A percentile compares a stretch with the other conserved stretches of the same genome.
These are phyloP conservation scores for Xiphias gladius DNA, from an alignment of 2,113 vertebrate genomes.

Conservation along the genomic window DNA sequence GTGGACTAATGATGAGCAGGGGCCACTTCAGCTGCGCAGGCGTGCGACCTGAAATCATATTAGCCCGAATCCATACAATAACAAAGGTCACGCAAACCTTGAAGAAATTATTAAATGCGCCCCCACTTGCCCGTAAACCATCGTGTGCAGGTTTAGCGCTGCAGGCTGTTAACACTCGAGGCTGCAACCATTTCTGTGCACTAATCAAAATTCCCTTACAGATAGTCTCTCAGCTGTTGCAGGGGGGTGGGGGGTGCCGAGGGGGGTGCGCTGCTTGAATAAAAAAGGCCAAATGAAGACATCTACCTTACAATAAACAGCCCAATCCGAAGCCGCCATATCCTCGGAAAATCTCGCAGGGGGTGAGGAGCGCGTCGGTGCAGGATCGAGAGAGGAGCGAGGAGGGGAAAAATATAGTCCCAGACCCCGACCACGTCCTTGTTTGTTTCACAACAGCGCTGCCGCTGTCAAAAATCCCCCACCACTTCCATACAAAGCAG, in stretches of 20 bases:
- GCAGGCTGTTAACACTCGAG: background rate
- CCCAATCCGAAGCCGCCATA: slow-evolving; percentile 67
- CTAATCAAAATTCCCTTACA: slow-evolving; percentile 34
- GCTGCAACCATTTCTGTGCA: slow-evolving; percentile 9
- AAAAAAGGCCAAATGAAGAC: slow-evolving; percentile 31
- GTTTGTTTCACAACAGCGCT: slow-evolving; percentile 66
- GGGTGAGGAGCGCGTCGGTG: slow-evolving; percentile 30
- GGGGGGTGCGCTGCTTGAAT: slow-evolving; percentile 10
- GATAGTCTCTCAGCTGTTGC: slow-evolving; percentile 15
- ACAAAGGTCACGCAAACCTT: slow-evolving; percentile 27
- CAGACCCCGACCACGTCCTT: slow-evolving; percentile 66
- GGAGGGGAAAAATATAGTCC: slow-evolving; percentile 33
- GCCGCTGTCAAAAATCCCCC: slow-evolving; percentile 84
- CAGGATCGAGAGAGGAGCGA: slow-evolving; percentile 11
- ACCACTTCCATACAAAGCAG: slow-evolving; percentile 72
- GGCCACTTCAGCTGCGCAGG: slow-evolving; percentile 58
- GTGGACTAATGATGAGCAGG: slow-evolving; percentile 28
- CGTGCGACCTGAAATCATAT: slow-evolving; percentile 55
- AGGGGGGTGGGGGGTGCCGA: background rate
- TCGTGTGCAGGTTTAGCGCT: background rate
- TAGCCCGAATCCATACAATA: slow-evolving; percentile 35
- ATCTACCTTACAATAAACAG: slow-evolving; percentile 68
- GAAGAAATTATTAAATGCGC: background rate
- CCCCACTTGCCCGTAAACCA: background rate
- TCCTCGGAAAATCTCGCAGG: slow-evolving; percentile 35